Evolutionary conservation across 2,113 vertebrate genomes (phyloP), one percentile per base, ranked within the genome.

Genomic region (Garra rufa): DNA sequence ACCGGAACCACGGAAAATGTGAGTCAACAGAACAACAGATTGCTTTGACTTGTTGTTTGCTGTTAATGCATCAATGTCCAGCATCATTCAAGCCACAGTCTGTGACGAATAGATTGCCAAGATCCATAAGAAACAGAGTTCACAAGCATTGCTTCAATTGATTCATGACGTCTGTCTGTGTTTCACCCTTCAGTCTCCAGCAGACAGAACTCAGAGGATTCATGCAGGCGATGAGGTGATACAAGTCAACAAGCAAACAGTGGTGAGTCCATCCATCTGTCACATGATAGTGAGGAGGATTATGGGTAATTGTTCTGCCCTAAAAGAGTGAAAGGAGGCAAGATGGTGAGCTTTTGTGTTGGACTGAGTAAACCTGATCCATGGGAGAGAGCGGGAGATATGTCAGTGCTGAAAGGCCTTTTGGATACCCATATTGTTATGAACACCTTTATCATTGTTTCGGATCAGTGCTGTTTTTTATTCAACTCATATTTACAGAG

Each of bases 1-100:
- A 99, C 98, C 0, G 98, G 98, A 81, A 99, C 98, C 38, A 99
- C 97, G 2, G 97, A 99, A 93, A 95, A 99, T 0, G 98, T 99
- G 94, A 97, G 97, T 96, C 81, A 44, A 46, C n/a, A 46, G 46
- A 55, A 44, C 67, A 43, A 13, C 44, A 63, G 57, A 48, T n/a
- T 13, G 41, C 76, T 65, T 30, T 50, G 13, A 11, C 34, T 59
- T n/a, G 21, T 57, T 55, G 19, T 15, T 75, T 48, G 6, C 48
- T 59, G 3, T 44, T 48, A 76, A 78, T 26, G 55, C n/a, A 61
- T 74, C 5, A 41, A 43, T 34, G 14, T 52, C 19, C 6, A 65
- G 11, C 71, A 13, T 65, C 28, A 78, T 24, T 15, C n/a, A 80
- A 65, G 7, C 9, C 57, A 63, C 38, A 44, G 38, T 2, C 41